Percentiles rank a stretch among this genome's conserved stretches.
Evolutionary conservation across 1,140 invertebrate genomes (phyloP).

Genomic region (Tyrophagus putrescentiae): DNA sequence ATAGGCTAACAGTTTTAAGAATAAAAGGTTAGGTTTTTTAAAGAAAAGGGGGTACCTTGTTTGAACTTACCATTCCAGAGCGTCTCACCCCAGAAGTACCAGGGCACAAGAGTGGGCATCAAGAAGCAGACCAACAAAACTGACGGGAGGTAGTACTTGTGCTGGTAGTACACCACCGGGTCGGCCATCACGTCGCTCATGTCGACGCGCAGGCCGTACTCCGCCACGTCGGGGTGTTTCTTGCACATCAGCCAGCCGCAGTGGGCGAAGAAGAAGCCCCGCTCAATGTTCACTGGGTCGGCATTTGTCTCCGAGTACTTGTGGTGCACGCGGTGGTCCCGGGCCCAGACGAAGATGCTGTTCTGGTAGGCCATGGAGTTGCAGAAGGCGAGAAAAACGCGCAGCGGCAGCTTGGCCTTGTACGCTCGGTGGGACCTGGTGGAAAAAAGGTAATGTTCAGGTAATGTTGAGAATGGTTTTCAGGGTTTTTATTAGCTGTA

Average conservation of each 20-base stretch:
- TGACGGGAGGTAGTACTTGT: constrained; percentile 36
- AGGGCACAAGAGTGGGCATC: constrained; percentile 37
- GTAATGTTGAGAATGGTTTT: too few species aligned
- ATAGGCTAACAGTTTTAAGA: too few species aligned
- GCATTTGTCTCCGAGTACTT: constrained; percentile 90
- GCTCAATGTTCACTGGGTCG: constrained; percentile 82
- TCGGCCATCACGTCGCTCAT: constrained; percentile 67
- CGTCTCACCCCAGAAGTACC: constrained; percentile 37
- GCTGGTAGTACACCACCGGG: constrained; percentile 67
- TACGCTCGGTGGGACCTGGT: constrained; percentile 81
- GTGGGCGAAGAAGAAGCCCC: constrained; percentile 92
- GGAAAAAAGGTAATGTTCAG: too few species aligned
- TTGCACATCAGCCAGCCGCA: constrained; percentile 80
- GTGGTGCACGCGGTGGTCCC: constrained; percentile 90
- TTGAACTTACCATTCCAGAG: constrained; percentile 31
- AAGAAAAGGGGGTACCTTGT: too few species aligned
- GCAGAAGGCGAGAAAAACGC: constrained; percentile 55
- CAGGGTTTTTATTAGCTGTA: too few species aligned
- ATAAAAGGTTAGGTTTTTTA: too few species aligned
- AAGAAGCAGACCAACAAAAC: constrained; percentile 36
- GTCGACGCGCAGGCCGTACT: constrained; percentile 68
- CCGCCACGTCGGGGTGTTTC: constrained; percentile 64
- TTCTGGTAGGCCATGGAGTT: constrained; percentile 83
- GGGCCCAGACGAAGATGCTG: constrained; percentile 75
- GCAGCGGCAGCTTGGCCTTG: constrained; percentile 73